Evolutionary conservation across 1,140 invertebrate species (phyloP).

Genomic region (Bombus cullumanus): DNA sequence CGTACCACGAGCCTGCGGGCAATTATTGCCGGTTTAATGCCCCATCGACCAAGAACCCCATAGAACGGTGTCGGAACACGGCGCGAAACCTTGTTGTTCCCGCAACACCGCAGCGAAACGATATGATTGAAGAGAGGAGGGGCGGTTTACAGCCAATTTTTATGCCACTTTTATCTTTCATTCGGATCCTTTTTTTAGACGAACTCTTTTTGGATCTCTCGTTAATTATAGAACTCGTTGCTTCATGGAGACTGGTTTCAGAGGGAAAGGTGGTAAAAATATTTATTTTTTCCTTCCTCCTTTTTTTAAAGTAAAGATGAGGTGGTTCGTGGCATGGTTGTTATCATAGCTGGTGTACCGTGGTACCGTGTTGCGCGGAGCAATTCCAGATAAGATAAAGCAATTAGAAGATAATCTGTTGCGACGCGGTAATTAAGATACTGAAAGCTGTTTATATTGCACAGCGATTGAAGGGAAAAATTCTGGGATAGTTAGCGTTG

Average conservation of each 20-base stretch:
- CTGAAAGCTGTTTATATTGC: neutral
- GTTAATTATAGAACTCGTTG: conserved; percentile 25
- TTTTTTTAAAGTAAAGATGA: neutral
- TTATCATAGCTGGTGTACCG: neutral
- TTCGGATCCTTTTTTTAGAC: neutral
- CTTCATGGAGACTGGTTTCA: neutral
- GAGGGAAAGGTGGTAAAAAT: neutral
- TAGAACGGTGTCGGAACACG: conserved; percentile 39
- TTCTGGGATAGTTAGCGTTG: neutral
- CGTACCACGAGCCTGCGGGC: conserved; percentile 55
- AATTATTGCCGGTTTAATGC: conserved; percentile 73
- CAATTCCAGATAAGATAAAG: conserved; percentile 26
- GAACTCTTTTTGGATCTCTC: neutral
- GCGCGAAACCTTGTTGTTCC: conserved; percentile 42
- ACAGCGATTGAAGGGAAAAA: conserved; percentile 7
- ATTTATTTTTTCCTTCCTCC: neutral
- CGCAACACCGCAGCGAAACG: neutral
- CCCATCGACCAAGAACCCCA: conserved; percentile 59
- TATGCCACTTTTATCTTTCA: conserved; percentile 47
- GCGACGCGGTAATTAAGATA: conserved; percentile 5
- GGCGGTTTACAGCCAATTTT: conserved; percentile 50
- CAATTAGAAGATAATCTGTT: conserved; percentile 16
- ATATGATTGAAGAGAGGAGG: neutral
- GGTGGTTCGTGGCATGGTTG: neutral
- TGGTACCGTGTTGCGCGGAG: neutral